Conservation (phyloP, 2,888 invertebrate genomes). For the Trachelus troglodyta region DNA sequence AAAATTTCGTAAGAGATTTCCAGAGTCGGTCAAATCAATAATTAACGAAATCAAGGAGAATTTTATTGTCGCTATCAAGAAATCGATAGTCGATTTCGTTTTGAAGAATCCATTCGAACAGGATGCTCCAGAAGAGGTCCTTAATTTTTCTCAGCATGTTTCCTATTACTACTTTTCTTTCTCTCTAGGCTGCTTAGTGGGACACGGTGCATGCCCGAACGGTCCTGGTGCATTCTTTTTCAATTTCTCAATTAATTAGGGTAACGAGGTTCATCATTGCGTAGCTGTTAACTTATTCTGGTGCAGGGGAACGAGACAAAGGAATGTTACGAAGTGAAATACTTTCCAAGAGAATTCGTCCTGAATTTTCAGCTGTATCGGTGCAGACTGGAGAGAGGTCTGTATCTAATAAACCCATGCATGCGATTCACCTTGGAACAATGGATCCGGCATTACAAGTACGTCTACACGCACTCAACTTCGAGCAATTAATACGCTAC, state of each 20-base stretch:
- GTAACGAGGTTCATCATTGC: neutral
- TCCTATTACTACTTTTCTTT: neutral
- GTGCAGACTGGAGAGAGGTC: constrained; percentile 65
- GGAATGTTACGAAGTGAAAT: neutral
- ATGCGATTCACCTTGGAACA: constrained; percentile 82
- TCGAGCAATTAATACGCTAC: neutral
- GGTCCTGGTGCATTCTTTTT: neutral
- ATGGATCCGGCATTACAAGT: constrained; percentile 84
- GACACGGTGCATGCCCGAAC: too few relatives aligned
- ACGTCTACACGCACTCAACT: constrained; percentile 25
- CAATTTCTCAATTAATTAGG: neutral
- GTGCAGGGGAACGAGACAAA: neutral
- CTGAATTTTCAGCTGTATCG: neutral
- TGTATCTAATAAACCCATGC: constrained; percentile 85
- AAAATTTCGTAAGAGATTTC: constrained; percentile 72
- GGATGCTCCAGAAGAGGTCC: constrained; percentile 11
- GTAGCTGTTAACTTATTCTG: neutral
- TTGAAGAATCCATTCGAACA: constrained; percentile 76
- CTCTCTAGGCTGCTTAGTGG: neutral
- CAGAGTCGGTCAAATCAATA: constrained; percentile 70
- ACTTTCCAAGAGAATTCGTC: neutral
- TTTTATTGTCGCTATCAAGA: constrained; percentile 88
- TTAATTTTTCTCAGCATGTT: neutral
- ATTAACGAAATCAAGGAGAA: constrained; percentile 86
- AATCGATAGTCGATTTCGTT: constrained; percentile 91